Evolutionary conservation across 30 jellyfish, hydroid and myxozoan species (phyloP).

Genomic region (Cassiopea xamachana): DNA sequence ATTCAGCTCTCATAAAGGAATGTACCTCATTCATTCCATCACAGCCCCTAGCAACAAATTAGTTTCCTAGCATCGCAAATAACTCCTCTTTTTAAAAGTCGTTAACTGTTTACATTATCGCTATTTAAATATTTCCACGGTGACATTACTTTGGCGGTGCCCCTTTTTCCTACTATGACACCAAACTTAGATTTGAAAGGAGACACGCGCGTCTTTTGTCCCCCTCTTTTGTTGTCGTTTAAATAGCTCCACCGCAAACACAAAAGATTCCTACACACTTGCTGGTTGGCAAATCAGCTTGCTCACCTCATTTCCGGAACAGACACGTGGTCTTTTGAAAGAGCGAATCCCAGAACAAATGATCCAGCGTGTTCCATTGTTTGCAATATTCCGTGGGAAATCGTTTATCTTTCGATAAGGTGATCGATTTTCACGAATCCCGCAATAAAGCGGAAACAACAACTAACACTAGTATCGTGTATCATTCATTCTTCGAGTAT

Average conservation of each 20-base stretch:
- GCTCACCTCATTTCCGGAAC: not conserved
- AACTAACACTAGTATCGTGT: not conserved
- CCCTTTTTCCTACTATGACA: not conserved
- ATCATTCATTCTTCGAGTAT: not conserved
- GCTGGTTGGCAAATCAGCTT: not conserved
- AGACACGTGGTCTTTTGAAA: not conserved
- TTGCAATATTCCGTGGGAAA: constrained; percentile 2
- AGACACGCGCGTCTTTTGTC: constrained; percentile 4
- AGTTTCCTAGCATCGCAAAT: not conserved
- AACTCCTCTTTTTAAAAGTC: not conserved
- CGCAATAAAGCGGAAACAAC: not conserved
- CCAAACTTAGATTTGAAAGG: not conserved
- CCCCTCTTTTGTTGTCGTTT: not conserved
- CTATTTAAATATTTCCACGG: not conserved
- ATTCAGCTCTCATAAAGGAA: too few relatives aligned
- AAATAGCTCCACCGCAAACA: not conserved
- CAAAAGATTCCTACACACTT: constrained; percentile 3
- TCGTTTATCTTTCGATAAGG: not conserved
- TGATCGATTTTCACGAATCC: constrained; percentile 3
- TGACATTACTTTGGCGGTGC: not conserved
- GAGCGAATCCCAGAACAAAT: constrained; percentile 3
- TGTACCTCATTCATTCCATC: too few relatives aligned
- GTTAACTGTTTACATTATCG: not conserved
- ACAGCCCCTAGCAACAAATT: not conserved
- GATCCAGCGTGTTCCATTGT: constrained; percentile 6